A percentile compares a stretch with the other conserved stretches of the same genome.
Evolutionary conservation across 2,888 invertebrate species (phyloP).

Genomic region (Diarsia brunnea): DNA sequence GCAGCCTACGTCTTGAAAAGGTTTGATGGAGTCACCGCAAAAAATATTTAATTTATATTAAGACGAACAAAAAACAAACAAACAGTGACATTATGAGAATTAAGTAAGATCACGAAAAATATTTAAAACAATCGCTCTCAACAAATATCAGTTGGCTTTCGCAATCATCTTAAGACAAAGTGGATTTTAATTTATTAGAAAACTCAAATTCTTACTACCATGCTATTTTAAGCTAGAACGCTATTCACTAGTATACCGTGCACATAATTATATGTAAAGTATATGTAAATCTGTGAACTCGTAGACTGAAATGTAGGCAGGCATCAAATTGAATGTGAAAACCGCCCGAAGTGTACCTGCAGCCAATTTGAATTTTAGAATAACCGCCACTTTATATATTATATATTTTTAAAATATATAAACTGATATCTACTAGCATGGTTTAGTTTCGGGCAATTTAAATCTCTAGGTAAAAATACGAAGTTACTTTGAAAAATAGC

Average conservation of each 20-base stretch:
- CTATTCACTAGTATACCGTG: slow-evolving; percentile 57
- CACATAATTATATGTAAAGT: slow-evolving; percentile 78
- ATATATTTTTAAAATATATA: slow-evolving; percentile 29
- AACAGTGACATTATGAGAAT: no score
- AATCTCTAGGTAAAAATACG: background rate
- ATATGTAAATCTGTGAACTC: slow-evolving; percentile 76
- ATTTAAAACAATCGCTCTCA: background rate
- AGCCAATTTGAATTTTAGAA: slow-evolving; percentile 71
- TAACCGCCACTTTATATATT: slow-evolving; percentile 38
- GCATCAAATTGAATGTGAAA: slow-evolving; percentile 73
- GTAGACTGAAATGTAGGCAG: slow-evolving; percentile 67
- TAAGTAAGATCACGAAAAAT: no score
- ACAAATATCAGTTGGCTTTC: background rate
- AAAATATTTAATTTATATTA: no score
- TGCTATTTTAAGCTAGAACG: slow-evolving; percentile 47
- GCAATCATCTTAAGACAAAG: background rate
- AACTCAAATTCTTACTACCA: background rate
- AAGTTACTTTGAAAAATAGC: no score
- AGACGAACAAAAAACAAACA: no score
- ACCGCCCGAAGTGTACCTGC: slow-evolving; percentile 65
- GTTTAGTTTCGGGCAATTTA: background rate
- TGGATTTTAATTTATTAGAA: slow-evolving; percentile 7
- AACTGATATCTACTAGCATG: background rate
- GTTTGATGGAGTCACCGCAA: background rate
- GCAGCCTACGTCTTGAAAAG: background rate